phyloP scores from a whole-genome alignment of 2,113 vertebrate genomes.

The Odontophorus gujanensis region DNA sequence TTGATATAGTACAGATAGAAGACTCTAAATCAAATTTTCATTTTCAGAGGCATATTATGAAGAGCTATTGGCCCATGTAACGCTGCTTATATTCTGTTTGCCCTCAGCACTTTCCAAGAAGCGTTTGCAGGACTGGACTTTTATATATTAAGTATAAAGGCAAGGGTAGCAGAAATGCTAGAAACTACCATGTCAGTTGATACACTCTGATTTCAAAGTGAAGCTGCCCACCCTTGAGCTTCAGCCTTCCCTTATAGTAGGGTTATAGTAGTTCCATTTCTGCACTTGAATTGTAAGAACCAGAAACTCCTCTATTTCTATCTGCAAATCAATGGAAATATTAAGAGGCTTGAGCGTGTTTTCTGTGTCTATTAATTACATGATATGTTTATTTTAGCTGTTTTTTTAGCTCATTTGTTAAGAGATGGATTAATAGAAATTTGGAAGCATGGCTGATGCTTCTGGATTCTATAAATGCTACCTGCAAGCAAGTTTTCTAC shows the following conservation, averaged over 20 bases:
- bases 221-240: background rate
- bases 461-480: background rate
- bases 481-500: background rate
- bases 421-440: background rate
- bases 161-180: background rate
- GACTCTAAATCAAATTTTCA: conserved; percentile 44
- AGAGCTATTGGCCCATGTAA: conserved; percentile 23
- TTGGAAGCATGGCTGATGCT: background rate
- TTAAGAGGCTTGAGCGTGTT: background rate
- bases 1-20: conserved; percentile 5
- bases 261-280: background rate
- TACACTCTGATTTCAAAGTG: background rate
- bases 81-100: background rate
- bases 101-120: conserved; percentile 34
- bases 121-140: background rate
- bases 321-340: background rate
- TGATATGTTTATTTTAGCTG: background rate
- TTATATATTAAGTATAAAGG: background rate
- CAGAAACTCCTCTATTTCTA: conserved; percentile 5
- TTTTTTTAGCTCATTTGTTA: background rate
- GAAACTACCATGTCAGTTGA: background rate
- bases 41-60: conserved; percentile 18
- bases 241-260: background rate
- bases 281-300: conserved; percentile 38
- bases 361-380: background rate